These are phyloP conservation scores for Erinaceus europaeus DNA, from an alignment of 2,113 vertebrate species.

Conservation along the genomic window DNA sequence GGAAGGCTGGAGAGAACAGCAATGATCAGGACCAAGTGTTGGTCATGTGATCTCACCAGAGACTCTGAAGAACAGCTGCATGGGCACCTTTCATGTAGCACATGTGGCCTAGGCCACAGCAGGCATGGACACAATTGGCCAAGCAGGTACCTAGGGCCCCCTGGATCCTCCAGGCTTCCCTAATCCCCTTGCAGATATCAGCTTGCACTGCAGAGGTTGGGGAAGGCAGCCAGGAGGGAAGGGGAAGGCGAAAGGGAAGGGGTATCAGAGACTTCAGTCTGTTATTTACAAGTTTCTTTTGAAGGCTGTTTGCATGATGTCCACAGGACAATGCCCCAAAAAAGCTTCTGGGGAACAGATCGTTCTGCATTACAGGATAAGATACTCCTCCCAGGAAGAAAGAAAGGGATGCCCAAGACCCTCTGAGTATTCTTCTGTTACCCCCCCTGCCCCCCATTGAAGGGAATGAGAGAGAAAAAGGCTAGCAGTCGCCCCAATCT, in stretches of 20 bases:
- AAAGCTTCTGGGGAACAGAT: neutral
- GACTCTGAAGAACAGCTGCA: neutral
- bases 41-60: neutral
- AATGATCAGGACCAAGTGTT: neutral
- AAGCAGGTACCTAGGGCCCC: neutral
- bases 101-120: neutral
- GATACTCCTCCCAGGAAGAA: neutral
- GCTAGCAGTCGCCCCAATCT: neutral
- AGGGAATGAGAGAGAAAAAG: neutral
- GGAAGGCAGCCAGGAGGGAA: neutral
- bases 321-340: neutral
- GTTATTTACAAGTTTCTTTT: neutral
- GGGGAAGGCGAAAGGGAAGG: neutral
- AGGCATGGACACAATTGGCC: neutral
- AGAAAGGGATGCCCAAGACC: neutral
- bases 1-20: neutral
- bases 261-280: neutral
- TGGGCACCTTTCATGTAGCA: neutral
- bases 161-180: neutral
- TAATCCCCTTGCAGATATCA: neutral
- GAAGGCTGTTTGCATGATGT: neutral
- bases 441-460: neutral
- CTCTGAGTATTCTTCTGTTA: neutral
- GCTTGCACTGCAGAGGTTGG: too few relatives aligned
- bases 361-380: neutral